Evolutionary conservation across 2,113 vertebrate genomes (phyloP), one percentile per base, ranked within the genome.

Genomic region (Cathartes aura): DNA sequence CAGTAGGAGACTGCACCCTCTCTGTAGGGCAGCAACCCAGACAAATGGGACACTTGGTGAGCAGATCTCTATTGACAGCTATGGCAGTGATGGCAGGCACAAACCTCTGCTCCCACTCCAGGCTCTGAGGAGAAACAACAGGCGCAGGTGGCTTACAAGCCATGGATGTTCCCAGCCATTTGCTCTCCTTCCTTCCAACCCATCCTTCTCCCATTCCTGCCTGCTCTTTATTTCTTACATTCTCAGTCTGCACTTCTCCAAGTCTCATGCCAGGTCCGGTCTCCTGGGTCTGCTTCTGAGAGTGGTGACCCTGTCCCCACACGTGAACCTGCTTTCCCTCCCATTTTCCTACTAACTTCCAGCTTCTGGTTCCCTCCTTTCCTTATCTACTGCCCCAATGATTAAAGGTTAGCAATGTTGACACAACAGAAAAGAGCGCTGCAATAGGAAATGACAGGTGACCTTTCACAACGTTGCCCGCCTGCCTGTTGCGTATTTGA

Each of bases 341-440:
- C 15, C 9, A 6, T 92, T 90, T 74, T 59, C 12, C 4, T 40
- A 27, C 29, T 14, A 30, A 34, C 29, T 88, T 83, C 50, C 58
- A 94, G 60, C 48, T 87, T 48, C 62, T 68, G 8, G 70, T 93
- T 90, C 43, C 14, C 38, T 76, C 79, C 29, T 90, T 88, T 88
- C 59, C 78, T 66, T 68, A 73, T 40, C 82, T 70, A 21, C 36
- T 91, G 75, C 87, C 79, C 67, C 56, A 16, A 12, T 6, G 62
- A 90, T 30, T 83, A 95, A 95, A 96, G 87, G 95, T 90, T 94
- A 94, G 66, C 45, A 66, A 67, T 90, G 70, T 0, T 91, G 94
- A 93, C 84, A 82, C 53, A 83, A 74, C 20, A 76, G 78, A 64
- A 93, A 43, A 47, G 59, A 95, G n/a, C 55, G 14, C 78, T 73